A percentile compares a stretch with the other conserved stretches of the same genome.
These are phyloP conservation scores for Drosophila triauraria DNA, from an alignment of 1,140 invertebrate genomes.

Conservation along the genomic window DNA sequence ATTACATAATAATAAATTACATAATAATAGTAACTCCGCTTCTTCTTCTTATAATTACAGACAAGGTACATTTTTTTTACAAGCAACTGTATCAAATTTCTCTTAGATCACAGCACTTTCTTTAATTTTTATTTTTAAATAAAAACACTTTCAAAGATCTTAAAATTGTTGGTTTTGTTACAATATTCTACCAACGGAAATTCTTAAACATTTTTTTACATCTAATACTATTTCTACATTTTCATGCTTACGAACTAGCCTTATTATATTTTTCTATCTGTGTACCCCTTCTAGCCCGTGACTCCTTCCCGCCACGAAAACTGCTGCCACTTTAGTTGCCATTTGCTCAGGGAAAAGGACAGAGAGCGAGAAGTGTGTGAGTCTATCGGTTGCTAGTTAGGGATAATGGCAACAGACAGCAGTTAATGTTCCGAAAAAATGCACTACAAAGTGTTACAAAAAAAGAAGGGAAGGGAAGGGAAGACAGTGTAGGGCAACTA, in stretches of 20 bases:
- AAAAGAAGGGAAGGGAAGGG: constrained; percentile 24
- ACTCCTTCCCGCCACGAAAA: constrained; percentile 16
- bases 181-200: too few species aligned
- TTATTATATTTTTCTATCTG: background rate
- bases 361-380: constrained; percentile 44
- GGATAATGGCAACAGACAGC: constrained; percentile 74
- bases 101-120: too few species aligned
- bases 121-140: too few species aligned
- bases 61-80: too few species aligned
- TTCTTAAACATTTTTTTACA: too few species aligned
- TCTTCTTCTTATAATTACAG: too few species aligned
- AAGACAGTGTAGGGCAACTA: constrained; percentile 30
- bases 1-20: too few species aligned
- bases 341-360: constrained; percentile 53
- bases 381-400: constrained; percentile 73
- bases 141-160: too few species aligned
- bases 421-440: constrained; percentile 77
- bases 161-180: too few species aligned
- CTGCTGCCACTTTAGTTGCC: constrained; percentile 62
- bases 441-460: constrained; percentile 64
- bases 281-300: constrained; percentile 1
- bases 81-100: background rate
- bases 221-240: too few species aligned
- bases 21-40: too few species aligned
- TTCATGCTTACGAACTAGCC: too few species aligned